Evolutionary conservation across 2,797 vertebrate genomes (phyloP).

Genomic region (Sebastes glaucus): DNA sequence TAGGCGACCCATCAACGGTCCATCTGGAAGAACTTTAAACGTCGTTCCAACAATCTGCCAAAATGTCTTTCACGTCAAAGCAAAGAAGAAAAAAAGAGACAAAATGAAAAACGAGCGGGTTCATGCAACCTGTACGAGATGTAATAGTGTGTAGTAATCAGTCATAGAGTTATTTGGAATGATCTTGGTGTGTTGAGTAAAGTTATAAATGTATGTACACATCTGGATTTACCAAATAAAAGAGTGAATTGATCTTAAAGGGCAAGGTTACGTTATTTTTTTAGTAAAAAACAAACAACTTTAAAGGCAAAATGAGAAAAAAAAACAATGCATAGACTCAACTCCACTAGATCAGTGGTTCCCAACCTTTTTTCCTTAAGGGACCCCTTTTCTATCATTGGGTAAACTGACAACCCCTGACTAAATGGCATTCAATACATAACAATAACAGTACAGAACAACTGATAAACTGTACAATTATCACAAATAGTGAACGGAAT

Average conservation of each 20-base stretch:
- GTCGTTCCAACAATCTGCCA: slow-evolving; percentile 61
- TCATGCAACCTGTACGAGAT: slow-evolving; percentile 38
- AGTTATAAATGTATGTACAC: background rate
- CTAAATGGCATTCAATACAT: no score
- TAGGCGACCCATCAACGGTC: slow-evolving; percentile 48
- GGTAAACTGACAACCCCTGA: no score
- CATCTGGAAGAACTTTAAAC: slow-evolving; percentile 81
- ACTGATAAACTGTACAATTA: no score
- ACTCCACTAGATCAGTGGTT: no score
- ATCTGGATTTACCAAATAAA: slow-evolving; percentile 37
- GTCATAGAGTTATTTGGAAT: background rate
- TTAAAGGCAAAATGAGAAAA: background rate
- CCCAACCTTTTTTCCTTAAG: no score
- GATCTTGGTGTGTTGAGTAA: slow-evolving; percentile 13
- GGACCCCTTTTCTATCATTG: no score
- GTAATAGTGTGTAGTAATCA: slow-evolving; percentile 40
- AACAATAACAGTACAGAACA: no score
- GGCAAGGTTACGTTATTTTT: background rate
- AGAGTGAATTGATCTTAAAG: background rate
- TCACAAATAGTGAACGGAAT: no score
- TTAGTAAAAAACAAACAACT: background rate
- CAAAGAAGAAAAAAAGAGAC: background rate
- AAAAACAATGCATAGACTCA: no score
- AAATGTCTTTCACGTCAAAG: slow-evolving; percentile 60
- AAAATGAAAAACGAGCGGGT: slow-evolving; percentile 34